Base-by-base conservation (phyloP, 2,888 invertebrate species). In the Apomyelois bistriatella region DNA sequence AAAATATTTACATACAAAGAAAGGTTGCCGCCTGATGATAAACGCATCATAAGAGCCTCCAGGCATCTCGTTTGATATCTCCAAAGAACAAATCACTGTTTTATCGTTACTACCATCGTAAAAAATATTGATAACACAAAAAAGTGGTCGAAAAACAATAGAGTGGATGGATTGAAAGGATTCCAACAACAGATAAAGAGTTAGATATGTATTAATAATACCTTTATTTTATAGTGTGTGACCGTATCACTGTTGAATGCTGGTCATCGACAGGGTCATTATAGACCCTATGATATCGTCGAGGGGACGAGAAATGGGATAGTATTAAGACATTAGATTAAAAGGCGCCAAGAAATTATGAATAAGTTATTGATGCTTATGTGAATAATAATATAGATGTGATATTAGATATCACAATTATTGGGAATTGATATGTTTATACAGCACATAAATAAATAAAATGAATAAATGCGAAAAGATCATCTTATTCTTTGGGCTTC, bases 81-180 rank as follows among this genome's bases (percentile, higher is more conserved):
- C 72, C 77, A 82, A 74, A 64, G 85, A 85, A 88, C 88, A 88
- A 89, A 89, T 89, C 88, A 88, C 85, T 77, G 76, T 77, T 85
- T 88, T 89, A 89, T 89, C 89, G 79, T 69, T 75, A 74, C 78
- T 74, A 72, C 76, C 75, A 89, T 89, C 89, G 82, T 81, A 86
- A 89, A 89, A 90, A 89, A 86, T 84, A 86, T 85, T 84, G 86
- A 86, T 88, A 88, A 81, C 73, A 85, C 76, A 89, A 90, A 88
- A 83, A 87, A 88, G 80, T 76, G 80, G 70, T 72, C 76, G 78
- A 90, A 88, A 90, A 90, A 90, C 90, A 90, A 90, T 88, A 84
- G 87, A 80, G 80, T 75, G 80, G 84, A 84, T 79, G 81, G 85
- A 86, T 87, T 82, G 87, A 88, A 88, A 87, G 90, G 89, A 87